These are phyloP conservation scores for Drosophila lini DNA, from an alignment of 1,140 invertebrate genomes.

Conservation along the genomic window DNA sequence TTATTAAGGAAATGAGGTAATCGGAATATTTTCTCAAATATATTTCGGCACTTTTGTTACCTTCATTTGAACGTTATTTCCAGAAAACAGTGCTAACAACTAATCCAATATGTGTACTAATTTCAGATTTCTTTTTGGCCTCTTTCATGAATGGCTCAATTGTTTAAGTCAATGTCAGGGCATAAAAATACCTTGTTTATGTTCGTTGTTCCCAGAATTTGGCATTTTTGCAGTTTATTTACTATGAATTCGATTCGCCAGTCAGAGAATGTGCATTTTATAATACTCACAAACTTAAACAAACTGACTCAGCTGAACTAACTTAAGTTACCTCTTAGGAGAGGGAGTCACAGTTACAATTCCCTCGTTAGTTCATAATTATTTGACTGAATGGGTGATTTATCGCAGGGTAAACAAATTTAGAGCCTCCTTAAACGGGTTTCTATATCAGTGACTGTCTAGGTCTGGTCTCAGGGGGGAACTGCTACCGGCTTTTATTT, in stretches of 20 bases:
- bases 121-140: slow-evolving; percentile 3
- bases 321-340: neutral
- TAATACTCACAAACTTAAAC: neutral
- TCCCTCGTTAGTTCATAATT: slow-evolving; percentile 14
- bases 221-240: slow-evolving; percentile 1
- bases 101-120: slow-evolving; percentile 13
- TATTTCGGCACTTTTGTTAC: neutral
- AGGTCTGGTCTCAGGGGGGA: slow-evolving; percentile 10
- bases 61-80: neutral
- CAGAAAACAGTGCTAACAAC: slow-evolving; percentile 4
- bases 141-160: slow-evolving; percentile 40
- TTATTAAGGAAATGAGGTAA: neutral
- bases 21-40: neutral
- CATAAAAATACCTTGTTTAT: slow-evolving; percentile 20
- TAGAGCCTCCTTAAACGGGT: slow-evolving; percentile 12
- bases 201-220: slow-evolving; percentile 3
- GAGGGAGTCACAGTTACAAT: neutral
- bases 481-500: slow-evolving; percentile 45
- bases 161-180: slow-evolving; percentile 22
- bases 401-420: slow-evolving; percentile 16
- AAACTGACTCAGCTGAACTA: slow-evolving; percentile 18
- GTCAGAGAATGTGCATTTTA: neutral
- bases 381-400: slow-evolving; percentile 23
- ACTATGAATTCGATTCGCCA: slow-evolving; percentile 4
- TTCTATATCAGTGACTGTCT: slow-evolving; percentile 18